Base-by-base conservation (phyloP, 2,888 invertebrate genomes). In the Rhogogaster chlorosoma region DNA sequence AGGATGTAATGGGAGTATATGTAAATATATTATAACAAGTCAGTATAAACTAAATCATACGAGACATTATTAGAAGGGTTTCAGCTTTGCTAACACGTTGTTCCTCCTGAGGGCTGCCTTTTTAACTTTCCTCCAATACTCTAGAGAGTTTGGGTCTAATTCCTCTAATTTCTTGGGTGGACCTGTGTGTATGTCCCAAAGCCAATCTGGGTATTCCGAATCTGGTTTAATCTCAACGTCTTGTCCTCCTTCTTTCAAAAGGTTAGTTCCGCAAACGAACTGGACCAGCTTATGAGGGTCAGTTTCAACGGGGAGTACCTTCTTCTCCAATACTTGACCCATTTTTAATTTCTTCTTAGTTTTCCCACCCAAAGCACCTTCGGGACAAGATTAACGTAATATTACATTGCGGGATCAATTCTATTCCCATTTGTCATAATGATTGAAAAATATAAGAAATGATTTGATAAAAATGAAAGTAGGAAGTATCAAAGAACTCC, bases 201-300 rank as follows among this genome's bases (percentile, higher is more conserved):
- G 94, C 99, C 99, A 99, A 1, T 96, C 96, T 0, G 99, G 99
- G 94, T 99, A 99, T 91, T 98, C 98, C 32, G 94, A 94, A 91
- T 98, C 97, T 0, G 96, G 95, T 92, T 96, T 96, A 26, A 96
- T 86, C 93, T 97, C 95, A 0, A 98, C 94, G 91, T 99, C 98
- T 92, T 97, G 95, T 0, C 98, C 71, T 18, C 98, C 71, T 18
- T 96, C 96, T 91, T 96, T 96, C 86, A 95, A 94, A 84, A 98
- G 96, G 92, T 99, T 98, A 85, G 97, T 96, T 2, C 99, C 99
- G 90, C 99, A 99, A 10, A 97, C 96, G 91, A 95, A 96, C 84
- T 94, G 96, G 0, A 97, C 95, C 42, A 99, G 94, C 92, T 96
- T 97, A 36, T 96, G 93, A 0, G 97, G 95, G 94, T 99, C 98